Base-by-base conservation (phyloP, 2,113 vertebrate species). In the Pelvicachromis taeniatus region DNA sequence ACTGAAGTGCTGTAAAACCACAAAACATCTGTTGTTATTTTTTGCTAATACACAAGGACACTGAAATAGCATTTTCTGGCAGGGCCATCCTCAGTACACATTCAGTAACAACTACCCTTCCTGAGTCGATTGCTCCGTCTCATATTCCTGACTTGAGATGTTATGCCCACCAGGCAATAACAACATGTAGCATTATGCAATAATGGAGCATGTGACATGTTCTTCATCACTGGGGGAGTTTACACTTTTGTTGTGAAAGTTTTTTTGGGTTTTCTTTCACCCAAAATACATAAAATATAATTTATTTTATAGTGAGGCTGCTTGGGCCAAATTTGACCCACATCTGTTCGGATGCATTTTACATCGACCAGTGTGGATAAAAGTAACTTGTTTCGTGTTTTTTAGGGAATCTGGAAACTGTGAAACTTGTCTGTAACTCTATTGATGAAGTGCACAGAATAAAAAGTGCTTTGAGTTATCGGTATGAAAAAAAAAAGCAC, bases 101-200 rank as follows among this genome's bases (percentile, higher is more conserved):
- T 70, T 70, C 63, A 70, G 59, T 38, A 63, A 45, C 38, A 45
- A 45, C 63, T 45, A 26, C 63, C 12, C 38, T 45, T 23, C 38
- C 13, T 4, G 38, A 70, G n/a, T 70, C 13, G 1, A 16, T 26
- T 16, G 21, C 63, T 26, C 3, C 2, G 38, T 14, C 61, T 68
- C 0, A 1, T 3, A 42, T 26, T 68, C 0, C 1, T 68, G 63
- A 7, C 63, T 42, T 45, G 38, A 42, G 38, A 23, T 26, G n/a
- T 65, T 40, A 40, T 65, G 11, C 61, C 61, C 35, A 40, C 7
- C n/a, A 65, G 12, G 4, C 35, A 63, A 4, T 38, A 63, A 63
- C 59, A 63, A 38, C 19, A 45, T 70, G 21, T 45, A 70, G n/a
- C 35, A 42, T 42, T 40, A 23, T 68, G 63, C 23, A 70, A 38